Evolutionary conservation across 2,113 vertebrate genomes (phyloP).

Genomic region (Thomomys bottae): DNA sequence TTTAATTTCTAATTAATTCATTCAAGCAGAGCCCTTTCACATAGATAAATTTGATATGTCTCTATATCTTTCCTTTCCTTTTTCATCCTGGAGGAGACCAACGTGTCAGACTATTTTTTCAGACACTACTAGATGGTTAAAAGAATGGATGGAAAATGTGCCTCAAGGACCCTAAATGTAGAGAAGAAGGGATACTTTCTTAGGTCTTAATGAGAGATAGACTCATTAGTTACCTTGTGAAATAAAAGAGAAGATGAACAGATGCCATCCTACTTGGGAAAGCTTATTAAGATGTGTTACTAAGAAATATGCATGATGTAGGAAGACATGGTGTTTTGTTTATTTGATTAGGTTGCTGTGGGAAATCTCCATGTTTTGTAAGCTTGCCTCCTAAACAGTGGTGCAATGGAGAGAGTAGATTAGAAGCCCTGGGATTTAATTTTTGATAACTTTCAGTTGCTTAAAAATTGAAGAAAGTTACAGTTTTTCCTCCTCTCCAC

Average conservation of each 20-base stretch:
- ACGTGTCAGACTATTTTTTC: not conserved
- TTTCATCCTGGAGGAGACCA: not conserved
- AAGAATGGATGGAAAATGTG: not conserved
- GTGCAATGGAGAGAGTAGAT: not conserved
- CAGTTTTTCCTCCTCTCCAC: not conserved
- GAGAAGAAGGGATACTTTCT: not conserved
- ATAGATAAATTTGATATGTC: not conserved
- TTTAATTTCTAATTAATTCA: not conserved
- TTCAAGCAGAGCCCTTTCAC: not conserved
- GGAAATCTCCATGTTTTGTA: not conserved
- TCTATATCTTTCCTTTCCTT: not conserved
- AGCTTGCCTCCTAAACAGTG: not conserved
- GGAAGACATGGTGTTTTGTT: not conserved
- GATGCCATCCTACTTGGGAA: conserved; percentile 36
- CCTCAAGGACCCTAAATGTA: not conserved
- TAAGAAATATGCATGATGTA: not conserved
- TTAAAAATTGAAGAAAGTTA: not conserved
- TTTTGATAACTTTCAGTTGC: not conserved
- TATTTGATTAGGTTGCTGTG: not conserved
- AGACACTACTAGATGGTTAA: not conserved
- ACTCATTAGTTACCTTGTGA: conserved; percentile 15
- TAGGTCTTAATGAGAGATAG: conserved; percentile 4
- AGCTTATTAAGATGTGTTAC: conserved; percentile 30
- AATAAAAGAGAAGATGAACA: conserved; percentile 29
- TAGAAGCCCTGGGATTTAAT: not conserved